These are phyloP conservation scores for Dipus sagitta DNA, from an alignment of 2,797 vertebrate species.

Conservation along the genomic window DNA sequence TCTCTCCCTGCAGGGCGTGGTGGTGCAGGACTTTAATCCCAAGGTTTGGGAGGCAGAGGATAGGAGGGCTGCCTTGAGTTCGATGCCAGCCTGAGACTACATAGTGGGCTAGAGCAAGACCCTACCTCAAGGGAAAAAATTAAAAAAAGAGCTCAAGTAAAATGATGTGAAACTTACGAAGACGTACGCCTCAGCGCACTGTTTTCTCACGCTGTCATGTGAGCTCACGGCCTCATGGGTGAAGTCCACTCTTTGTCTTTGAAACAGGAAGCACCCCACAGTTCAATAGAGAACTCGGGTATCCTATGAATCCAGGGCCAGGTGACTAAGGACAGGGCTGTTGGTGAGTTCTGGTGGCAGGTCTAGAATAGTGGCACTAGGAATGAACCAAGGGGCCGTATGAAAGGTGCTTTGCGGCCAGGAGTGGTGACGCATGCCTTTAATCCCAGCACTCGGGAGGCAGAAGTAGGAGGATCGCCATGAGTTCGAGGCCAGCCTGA, in stretches of 20 bases:
- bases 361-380: no score
- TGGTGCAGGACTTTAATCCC: no score
- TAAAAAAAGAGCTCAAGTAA: background rate
- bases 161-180: background rate
- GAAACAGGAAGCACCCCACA: background rate
- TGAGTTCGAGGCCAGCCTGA: no score
- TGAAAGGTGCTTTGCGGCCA: background rate
- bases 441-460: no score
- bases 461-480: no score
- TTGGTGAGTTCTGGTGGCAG: background rate
- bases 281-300: background rate
- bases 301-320: background rate
- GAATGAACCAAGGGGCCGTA: background rate
- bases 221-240: conserved; percentile 13
- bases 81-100: no score
- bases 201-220: background rate
- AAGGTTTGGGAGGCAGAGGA: no score
- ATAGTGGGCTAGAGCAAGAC: no score
- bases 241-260: conserved; percentile 13
- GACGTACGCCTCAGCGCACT: background rate
- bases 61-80: no score
- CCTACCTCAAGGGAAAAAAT: no score
- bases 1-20: no score
- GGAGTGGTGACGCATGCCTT: no score
- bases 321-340: background rate